Conservation (phyloP, 2,888 invertebrate genomes). For the Halocaridina rubra region DNA sequence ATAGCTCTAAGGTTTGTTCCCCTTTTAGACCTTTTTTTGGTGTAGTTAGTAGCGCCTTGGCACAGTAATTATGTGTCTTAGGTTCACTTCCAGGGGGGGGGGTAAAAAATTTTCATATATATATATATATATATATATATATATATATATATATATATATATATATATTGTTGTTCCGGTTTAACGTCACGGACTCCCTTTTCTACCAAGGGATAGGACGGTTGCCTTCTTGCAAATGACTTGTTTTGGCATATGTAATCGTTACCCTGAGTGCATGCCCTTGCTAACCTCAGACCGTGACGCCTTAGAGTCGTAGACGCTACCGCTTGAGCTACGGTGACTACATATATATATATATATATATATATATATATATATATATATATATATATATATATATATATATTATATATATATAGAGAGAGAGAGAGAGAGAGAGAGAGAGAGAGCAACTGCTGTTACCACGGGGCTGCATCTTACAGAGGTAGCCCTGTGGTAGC, state of each 20-base stretch:
- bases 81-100: not conserved
- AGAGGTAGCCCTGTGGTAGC: no score
- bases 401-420: not conserved
- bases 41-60: no score
- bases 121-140: not conserved
- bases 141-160: slow-evolving; percentile 10
- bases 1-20: no score
- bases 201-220: not conserved
- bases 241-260: not conserved
- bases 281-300: no score
- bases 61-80: no score
- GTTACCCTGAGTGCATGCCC: no score
- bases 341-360: not conserved
- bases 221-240: not conserved
- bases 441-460: no score
- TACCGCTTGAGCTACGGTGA: not conserved
- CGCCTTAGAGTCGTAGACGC: no score
- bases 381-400: not conserved
- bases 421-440: no score
- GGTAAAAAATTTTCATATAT: not conserved
- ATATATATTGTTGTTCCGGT: not conserved
- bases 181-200: not conserved
- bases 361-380: not conserved
- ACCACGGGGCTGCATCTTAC: no score
- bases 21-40: no score